phyloP scores from a whole-genome alignment of 2,888 invertebrate genomes.

The Heteropelma amictum region DNA sequence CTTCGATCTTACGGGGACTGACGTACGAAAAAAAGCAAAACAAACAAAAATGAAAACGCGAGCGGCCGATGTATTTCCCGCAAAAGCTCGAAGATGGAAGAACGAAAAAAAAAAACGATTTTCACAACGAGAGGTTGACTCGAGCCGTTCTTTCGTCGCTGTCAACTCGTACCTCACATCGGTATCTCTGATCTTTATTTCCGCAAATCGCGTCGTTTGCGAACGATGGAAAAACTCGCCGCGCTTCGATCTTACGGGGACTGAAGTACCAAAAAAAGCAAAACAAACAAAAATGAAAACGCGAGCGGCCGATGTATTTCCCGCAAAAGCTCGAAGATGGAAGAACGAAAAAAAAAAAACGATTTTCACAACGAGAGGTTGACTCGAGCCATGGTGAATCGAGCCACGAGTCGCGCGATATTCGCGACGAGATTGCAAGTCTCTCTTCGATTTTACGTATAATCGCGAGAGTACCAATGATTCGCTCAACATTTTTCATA shows the following conservation, averaged over 20 bases:
- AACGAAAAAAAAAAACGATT: conserved; percentile 11
- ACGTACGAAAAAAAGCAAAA: not conserved
- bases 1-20: not conserved
- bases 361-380: not conserved
- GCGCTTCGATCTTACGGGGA: not conserved
- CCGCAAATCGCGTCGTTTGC: not conserved
- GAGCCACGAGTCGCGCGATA: too few relatives aligned
- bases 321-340: too few relatives aligned
- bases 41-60: not conserved
- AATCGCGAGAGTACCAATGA: too few relatives aligned
- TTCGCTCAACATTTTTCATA: too few relatives aligned
- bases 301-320: too few relatives aligned
- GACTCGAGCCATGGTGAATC: too few relatives aligned
- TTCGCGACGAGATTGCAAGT: not conserved
- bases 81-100: too few relatives aligned
- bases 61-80: too few relatives aligned
- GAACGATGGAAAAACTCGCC: not conserved
- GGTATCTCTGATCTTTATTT: not conserved
- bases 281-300: not conserved
- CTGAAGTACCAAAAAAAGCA: not conserved
- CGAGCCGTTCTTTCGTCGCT: too few relatives aligned
- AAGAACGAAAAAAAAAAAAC: too few relatives aligned
- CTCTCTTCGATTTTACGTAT: too few relatives aligned
- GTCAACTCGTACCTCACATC: too few relatives aligned
- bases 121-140: not conserved